Evolutionary conservation across 2,888 invertebrate species (phyloP).

Genomic region (Drosophila rellima): DNA sequence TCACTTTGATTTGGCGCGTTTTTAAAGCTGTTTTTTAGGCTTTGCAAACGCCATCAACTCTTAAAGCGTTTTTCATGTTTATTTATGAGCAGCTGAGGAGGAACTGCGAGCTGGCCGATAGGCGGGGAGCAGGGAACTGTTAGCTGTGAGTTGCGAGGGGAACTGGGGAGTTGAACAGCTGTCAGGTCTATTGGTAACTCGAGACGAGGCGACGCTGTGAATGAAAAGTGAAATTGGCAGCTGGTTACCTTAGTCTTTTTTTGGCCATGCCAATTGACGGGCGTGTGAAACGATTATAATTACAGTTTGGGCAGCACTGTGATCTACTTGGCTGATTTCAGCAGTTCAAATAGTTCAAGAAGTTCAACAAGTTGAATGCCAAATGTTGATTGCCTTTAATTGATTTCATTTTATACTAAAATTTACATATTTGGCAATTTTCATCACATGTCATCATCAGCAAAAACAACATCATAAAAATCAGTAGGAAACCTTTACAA

Average conservation of each 20-base stretch:
- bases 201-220: slow-evolving; percentile 52
- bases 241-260: slow-evolving; percentile 11
- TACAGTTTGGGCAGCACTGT: slow-evolving; percentile 47
- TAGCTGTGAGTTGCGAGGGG: slow-evolving; percentile 19
- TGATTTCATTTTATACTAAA: slow-evolving; percentile 56
- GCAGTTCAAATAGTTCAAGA: slow-evolving; percentile 44
- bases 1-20: slow-evolving; percentile 57
- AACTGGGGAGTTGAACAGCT: slow-evolving; percentile 41
- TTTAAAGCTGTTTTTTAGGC: slow-evolving; percentile 69
- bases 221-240: slow-evolving; percentile 75
- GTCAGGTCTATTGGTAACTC: slow-evolving; percentile 56
- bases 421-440: slow-evolving; percentile 78
- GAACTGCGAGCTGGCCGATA: neutral
- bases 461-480: slow-evolving; percentile 9
- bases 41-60: slow-evolving; percentile 42
- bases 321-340: slow-evolving; percentile 30
- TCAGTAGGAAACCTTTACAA: slow-evolving; percentile 6
- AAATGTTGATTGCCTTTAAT: slow-evolving; percentile 68
- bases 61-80: slow-evolving; percentile 73
- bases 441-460: slow-evolving; percentile 22
- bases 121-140: neutral
- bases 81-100: slow-evolving; percentile 65
- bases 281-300: slow-evolving; percentile 63
- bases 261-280: slow-evolving; percentile 30
- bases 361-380: slow-evolving; percentile 45